A percentile compares a stretch with the other conserved stretches of the same genome.
Evolutionary conservation across 2,888 invertebrate species (phyloP).

Genomic region (Cheilosia urbana): DNA sequence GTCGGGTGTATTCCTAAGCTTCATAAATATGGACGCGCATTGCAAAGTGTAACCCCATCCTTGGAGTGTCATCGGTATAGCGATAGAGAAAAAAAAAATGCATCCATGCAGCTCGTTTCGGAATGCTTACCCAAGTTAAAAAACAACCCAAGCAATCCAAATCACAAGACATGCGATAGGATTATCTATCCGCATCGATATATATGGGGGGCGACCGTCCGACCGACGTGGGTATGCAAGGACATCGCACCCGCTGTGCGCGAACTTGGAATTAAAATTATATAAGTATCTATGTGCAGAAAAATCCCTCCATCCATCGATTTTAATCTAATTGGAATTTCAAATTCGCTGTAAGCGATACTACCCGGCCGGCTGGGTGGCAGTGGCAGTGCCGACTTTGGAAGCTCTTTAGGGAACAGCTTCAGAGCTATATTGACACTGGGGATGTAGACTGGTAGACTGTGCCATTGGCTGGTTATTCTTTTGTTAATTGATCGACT

Average conservation of each 20-base stretch:
- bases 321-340: slow-evolving; percentile 75
- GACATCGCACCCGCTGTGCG: slow-evolving; percentile 64
- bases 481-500: slow-evolving; percentile 73
- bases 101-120: slow-evolving; percentile 36
- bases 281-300: slow-evolving; percentile 57
- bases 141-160: slow-evolving; percentile 30
- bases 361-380: background rate
- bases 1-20: slow-evolving; percentile 21
- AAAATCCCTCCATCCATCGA: slow-evolving; percentile 65
- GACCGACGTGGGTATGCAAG: slow-evolving; percentile 32
- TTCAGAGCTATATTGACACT: slow-evolving; percentile 48
- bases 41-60: slow-evolving; percentile 63
- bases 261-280: slow-evolving; percentile 58
- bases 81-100: slow-evolving; percentile 34
- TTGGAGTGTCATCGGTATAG: background rate
- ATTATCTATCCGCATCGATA: slow-evolving; percentile 25
- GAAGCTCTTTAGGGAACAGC: slow-evolving; percentile 6
- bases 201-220: background rate
- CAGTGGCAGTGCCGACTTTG: slow-evolving; percentile 7
- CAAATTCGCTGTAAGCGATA: slow-evolving; percentile 73
- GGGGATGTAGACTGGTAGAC: background rate
- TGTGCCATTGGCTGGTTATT: slow-evolving; percentile 37
- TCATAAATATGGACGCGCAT: slow-evolving; percentile 54
- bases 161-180: slow-evolving; percentile 69
- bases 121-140: slow-evolving; percentile 51